Base-by-base conservation (phyloP, 1,140 invertebrate species). In the Cydia strobilella region DNA sequence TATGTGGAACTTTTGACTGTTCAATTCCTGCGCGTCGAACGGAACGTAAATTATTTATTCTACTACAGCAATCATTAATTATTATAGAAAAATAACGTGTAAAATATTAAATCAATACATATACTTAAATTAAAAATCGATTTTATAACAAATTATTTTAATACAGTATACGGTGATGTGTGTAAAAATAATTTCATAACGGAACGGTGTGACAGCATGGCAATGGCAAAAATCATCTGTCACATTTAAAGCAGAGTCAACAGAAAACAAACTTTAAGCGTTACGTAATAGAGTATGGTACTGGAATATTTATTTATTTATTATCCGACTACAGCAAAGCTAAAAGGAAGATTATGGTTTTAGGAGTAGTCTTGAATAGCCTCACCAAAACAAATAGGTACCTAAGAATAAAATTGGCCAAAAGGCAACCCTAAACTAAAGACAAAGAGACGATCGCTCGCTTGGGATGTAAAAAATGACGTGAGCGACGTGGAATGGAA, bases 1-100 rank as follows among this genome's bases (percentile, higher is more conserved):
- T 90, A 93, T 92, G 90, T 93, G 91, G 90, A 93, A 92, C 86
- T 93, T 92, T 90, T 90, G 74, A 84, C 84, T 83, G 79, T 81
- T 74, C 62, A 76, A 20, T 6, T 5, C 0, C 9, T 39, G 20
- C 78, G 73, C 84, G 78, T 86, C 5, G 35, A 84, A 82, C 48
- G 86, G 72, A 91, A 83, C 80, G 86, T 77, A 54, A 59, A 31
- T 20, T 59, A 59, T 45, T 27, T 31, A n/a, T 51, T 12, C n/a
- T 3, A 23, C 20, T 59, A 9, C 6, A 23, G 2, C 0, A 23
- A 59, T 59, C 0, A 51, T 18, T 59, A 23, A 23, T 20, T 10
- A 3, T 23, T 20, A 23, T 23, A 3, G 1, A 10, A 7, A 59
- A 23, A 12, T 1, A 23, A 59, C 20, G 1, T 20, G 7, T 3